Percentiles rank a stretch among this genome's conserved stretches.
phyloP scores from a whole-genome alignment of 1,140 invertebrate species.

The Drosophila persimilis region DNA sequence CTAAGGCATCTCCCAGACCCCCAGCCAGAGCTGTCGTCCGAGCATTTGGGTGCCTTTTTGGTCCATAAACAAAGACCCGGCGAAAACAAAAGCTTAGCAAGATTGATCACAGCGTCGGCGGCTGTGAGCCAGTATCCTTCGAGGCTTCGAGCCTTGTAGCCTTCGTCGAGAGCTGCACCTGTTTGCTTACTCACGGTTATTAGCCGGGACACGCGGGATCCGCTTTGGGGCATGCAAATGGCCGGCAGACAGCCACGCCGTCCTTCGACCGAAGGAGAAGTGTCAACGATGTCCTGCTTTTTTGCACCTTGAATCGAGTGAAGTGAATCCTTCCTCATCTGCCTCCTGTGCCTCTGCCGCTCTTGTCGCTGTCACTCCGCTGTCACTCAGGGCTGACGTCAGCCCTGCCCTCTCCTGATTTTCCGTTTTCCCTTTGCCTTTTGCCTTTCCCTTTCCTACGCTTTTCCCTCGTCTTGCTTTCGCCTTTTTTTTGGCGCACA shows the following conservation, averaged over 20 bases:
- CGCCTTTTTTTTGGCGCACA: conserved; percentile 54
- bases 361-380: conserved; percentile 60
- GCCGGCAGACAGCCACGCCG: conserved; percentile 15
- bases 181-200: conserved; percentile 80
- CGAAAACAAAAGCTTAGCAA: conserved; percentile 81
- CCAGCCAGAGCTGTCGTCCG: conserved; percentile 10
- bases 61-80: conserved; percentile 72
- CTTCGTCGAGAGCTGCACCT: conserved; percentile 55
- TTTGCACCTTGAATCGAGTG: conserved; percentile 73
- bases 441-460: background rate
- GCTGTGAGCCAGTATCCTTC: background rate
- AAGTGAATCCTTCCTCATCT: conserved; percentile 39
- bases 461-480: conserved; percentile 40
- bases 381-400: conserved; percentile 75
- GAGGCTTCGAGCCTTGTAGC: too few species aligned
- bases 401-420: conserved; percentile 23
- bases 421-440: conserved; percentile 15
- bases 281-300: conserved; percentile 53
- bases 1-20: conserved; percentile 51
- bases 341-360: background rate
- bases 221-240: conserved; percentile 57
- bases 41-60: conserved; percentile 23
- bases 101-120: conserved; percentile 69
- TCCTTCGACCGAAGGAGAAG: conserved; percentile 3
- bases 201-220: conserved; percentile 57